phyloP scores from a whole-genome alignment of 2,888 invertebrate genomes.

The Eupithecia exiguata region DNA sequence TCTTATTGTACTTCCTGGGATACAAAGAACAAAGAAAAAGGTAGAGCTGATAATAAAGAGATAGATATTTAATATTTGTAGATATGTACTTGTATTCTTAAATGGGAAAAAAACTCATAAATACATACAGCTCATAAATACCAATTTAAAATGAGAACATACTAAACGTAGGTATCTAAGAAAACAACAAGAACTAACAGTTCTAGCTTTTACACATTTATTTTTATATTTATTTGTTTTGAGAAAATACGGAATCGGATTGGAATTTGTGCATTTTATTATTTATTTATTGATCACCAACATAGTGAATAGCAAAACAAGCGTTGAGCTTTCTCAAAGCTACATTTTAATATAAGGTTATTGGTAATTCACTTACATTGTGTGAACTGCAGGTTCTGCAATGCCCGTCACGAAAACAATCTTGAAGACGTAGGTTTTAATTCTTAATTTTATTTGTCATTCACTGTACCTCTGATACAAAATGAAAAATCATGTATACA shows the following conservation, averaged over 20 bases:
- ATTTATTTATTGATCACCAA: neutral
- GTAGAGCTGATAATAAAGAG: neutral
- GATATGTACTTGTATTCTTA: neutral
- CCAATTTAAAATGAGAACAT: neutral
- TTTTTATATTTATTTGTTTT: neutral
- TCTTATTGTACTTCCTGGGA: neutral
- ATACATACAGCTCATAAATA: neutral
- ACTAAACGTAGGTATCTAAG: too few species aligned
- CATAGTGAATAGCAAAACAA: neutral
- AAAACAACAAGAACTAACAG: too few species aligned
- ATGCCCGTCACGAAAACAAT: too few species aligned
- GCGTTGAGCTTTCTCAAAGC: neutral
- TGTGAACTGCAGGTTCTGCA: too few species aligned
- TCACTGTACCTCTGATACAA: too few species aligned
- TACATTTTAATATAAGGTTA: neutral
- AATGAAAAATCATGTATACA: too few species aligned
- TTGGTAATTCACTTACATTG: too few species aligned
- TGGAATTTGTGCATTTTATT: too few species aligned
- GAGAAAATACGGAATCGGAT: neutral
- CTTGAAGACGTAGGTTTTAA: too few species aligned
- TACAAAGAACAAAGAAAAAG: neutral
- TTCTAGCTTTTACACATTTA: neutral
- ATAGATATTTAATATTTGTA: neutral
- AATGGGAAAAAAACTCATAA: neutral
- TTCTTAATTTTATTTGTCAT: too few species aligned